A percentile compares a stretch with the other conserved stretches of the same genome.
Conservation (phyloP, 1,140 invertebrate genomes). For the Colletes gigas region DNA sequence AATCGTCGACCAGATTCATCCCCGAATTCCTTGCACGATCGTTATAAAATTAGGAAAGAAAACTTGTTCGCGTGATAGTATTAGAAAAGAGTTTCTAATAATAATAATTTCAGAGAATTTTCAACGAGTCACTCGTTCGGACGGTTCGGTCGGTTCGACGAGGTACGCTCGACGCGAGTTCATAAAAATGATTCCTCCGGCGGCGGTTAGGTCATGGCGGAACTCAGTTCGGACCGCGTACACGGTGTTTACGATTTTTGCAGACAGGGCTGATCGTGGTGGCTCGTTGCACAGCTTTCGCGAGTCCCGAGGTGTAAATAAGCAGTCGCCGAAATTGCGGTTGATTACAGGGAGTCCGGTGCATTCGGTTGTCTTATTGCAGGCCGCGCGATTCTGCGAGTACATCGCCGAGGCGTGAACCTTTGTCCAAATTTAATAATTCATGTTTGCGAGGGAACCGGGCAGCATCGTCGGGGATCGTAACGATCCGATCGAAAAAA, state of each 20-base stretch:
- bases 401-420: constrained; percentile 58
- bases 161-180: not conserved
- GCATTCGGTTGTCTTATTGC: constrained; percentile 63
- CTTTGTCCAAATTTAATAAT: constrained; percentile 68
- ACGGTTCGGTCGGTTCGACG: not conserved
- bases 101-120: too few species aligned
- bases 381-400: constrained; percentile 42
- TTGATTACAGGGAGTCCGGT: constrained; percentile 70
- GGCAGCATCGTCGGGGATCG: constrained; percentile 13
- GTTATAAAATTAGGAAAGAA: too few species aligned
- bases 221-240: constrained; percentile 45
- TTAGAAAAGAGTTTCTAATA: too few species aligned
- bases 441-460: constrained; percentile 60
- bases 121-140: too few species aligned
- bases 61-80: too few species aligned
- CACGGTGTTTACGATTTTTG: constrained; percentile 73
- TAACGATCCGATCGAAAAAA: constrained; percentile 32
- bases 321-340: constrained; percentile 71
- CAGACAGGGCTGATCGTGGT: constrained; percentile 59
- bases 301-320: constrained; percentile 71
- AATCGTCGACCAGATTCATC: too few species aligned
- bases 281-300: constrained; percentile 55
- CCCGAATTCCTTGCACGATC: too few species aligned
- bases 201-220: constrained; percentile 23
- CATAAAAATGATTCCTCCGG: constrained; percentile 40